Conservation (phyloP, 1,140 invertebrate species). For the Zaprionus africanus region DNA sequence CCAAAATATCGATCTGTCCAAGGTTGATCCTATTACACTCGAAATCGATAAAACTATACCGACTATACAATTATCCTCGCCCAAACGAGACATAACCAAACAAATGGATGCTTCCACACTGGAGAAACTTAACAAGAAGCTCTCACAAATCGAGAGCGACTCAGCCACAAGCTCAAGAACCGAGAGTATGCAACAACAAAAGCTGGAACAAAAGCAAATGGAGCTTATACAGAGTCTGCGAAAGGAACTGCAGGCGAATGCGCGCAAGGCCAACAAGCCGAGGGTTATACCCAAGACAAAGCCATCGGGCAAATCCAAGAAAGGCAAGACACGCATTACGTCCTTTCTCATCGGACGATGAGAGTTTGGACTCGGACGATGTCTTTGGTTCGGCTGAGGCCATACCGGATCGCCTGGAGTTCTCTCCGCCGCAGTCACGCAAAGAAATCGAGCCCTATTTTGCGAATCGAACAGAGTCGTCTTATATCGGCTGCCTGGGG, state of each 20-base stretch:
- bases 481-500: slow-evolving; percentile 88
- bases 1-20: slow-evolving; percentile 89
- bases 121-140: slow-evolving; percentile 89
- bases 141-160: slow-evolving; percentile 90
- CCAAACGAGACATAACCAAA: slow-evolving; percentile 88
- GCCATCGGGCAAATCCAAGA: slow-evolving; percentile 82
- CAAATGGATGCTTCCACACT: slow-evolving; percentile 87
- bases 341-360: slow-evolving; percentile 90
- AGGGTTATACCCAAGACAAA: slow-evolving; percentile 83
- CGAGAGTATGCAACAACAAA: slow-evolving; percentile 87
- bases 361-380: slow-evolving; percentile 89
- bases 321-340: slow-evolving; percentile 88
- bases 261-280: slow-evolving; percentile 73
- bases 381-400: slow-evolving; percentile 89
- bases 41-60: slow-evolving; percentile 88
- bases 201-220: slow-evolving; percentile 85
- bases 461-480: slow-evolving; percentile 88
- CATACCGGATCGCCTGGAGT: slow-evolving; percentile 88
- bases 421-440: slow-evolving; percentile 88
- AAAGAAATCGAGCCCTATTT: slow-evolving; percentile 89
- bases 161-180: slow-evolving; percentile 89
- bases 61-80: slow-evolving; percentile 87
- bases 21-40: slow-evolving; percentile 88
- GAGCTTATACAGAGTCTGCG: slow-evolving; percentile 84
- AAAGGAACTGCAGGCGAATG: slow-evolving; percentile 76